These are phyloP conservation scores for Polia nebulosa DNA, from an alignment of 2,888 invertebrate genomes.

Conservation along the genomic window DNA sequence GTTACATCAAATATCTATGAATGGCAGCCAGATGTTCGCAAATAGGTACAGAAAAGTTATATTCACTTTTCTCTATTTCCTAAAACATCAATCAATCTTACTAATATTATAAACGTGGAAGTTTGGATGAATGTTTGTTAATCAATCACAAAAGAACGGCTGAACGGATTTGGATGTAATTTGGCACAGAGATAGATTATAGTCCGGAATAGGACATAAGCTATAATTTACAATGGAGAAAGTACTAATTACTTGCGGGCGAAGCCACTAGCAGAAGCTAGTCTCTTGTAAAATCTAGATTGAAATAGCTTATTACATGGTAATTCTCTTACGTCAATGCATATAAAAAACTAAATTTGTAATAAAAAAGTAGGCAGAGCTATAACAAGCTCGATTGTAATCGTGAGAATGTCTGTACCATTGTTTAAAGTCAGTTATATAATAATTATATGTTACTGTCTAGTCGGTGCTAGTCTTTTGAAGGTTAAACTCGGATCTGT, in stretches of 20 bases:
- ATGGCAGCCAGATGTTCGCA: background rate
- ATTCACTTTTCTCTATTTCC: too few relatives aligned
- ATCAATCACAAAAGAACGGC: too few relatives aligned
- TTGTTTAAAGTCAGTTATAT: conserved; percentile 52
- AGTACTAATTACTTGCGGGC: too few relatives aligned
- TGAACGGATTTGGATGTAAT: too few relatives aligned
- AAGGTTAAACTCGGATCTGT: conserved; percentile 46
- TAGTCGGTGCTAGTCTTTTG: conserved; percentile 4
- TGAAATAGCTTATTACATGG: conserved; percentile 19
- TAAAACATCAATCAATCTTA: too few relatives aligned
- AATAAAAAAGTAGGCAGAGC: conserved; percentile 12
- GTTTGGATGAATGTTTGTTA: too few relatives aligned
- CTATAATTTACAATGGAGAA: too few relatives aligned
- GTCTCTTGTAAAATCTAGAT: conserved; percentile 20
- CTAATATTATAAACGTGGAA: too few relatives aligned
- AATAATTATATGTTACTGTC: conserved; percentile 31
- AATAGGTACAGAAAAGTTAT: too few relatives aligned
- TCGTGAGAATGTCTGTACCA: conserved; percentile 58
- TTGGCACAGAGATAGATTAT: too few relatives aligned
- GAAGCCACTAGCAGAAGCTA: too few relatives aligned
- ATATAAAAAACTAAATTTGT: conserved; percentile 18
- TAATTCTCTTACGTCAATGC: conserved; percentile 23
- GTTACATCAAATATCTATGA: background rate
- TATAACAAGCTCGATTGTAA: conserved; percentile 44
- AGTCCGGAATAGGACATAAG: too few relatives aligned